Percentiles rank a stretch among this genome's conserved stretches.
These are phyloP conservation scores for Betta splendens DNA, from an alignment of 2,797 vertebrate species.

Conservation along the genomic window DNA sequence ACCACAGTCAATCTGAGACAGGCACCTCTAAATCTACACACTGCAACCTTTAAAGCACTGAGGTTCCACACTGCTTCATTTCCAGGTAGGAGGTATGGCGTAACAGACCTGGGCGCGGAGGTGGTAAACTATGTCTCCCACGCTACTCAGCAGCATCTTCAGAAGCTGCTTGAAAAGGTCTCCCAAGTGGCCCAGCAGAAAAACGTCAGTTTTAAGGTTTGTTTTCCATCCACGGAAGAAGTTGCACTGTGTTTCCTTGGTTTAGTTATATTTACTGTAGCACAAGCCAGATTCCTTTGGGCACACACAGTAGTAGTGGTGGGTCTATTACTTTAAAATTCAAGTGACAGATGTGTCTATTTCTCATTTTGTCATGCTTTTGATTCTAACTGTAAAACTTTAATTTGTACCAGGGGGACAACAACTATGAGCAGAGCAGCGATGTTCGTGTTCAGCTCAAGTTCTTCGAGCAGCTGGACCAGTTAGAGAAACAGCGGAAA, in stretches of 20 bases:
- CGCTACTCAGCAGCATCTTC: conserved; percentile 91
- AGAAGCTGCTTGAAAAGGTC: conserved; percentile 91
- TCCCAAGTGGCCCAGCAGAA: conserved; percentile 93
- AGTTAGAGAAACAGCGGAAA: conserved; percentile 95
- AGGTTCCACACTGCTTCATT: conserved; percentile 5
- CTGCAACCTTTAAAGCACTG: not conserved
- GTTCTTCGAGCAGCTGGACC: conserved; percentile 98
- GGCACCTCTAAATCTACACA: too few species aligned
- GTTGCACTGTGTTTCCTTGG: not conserved
- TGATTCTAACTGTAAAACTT: not conserved
- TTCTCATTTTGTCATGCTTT: not conserved
- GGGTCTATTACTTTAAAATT: not conserved
- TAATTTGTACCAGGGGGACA: conserved; percentile 85
- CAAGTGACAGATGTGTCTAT: not conserved
- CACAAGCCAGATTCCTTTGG: not conserved
- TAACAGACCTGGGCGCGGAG: conserved; percentile 91
- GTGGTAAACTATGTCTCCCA: conserved; percentile 93
- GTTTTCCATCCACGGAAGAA: not conserved
- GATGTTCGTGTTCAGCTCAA: conserved; percentile 95
- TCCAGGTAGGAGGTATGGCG: conserved; percentile 89
- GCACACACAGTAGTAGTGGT: not conserved
- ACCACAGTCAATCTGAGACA: too few species aligned
- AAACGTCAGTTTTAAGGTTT: conserved; percentile 93
- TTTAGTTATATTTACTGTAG: not conserved
- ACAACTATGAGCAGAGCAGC: conserved; percentile 87